A percentile compares a stretch with the other conserved stretches of the same genome.
These are phyloP conservation scores for Drosophila pruinosa DNA, from an alignment of 1,140 invertebrate genomes.

Conservation along the genomic window DNA sequence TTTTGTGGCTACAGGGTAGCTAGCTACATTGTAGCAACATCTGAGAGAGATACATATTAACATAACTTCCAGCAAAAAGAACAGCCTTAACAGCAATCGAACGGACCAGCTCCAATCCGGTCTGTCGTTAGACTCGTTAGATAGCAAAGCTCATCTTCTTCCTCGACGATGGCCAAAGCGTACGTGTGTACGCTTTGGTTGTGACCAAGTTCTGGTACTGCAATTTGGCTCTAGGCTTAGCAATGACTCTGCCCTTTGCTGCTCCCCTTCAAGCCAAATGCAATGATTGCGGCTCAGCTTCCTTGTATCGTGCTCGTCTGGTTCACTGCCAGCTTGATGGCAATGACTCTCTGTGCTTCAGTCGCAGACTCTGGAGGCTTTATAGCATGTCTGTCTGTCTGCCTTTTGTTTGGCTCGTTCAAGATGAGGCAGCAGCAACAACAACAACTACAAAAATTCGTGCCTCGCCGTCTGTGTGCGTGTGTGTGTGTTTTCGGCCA, in stretches of 20 bases:
- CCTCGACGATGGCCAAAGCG: neutral
- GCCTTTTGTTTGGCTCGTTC: constrained; percentile 21
- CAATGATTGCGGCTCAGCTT: constrained; percentile 62
- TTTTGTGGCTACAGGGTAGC: constrained; percentile 15
- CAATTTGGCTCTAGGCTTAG: constrained; percentile 57
- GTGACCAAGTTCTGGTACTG: constrained; percentile 71
- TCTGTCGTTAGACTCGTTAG: constrained; percentile 72
- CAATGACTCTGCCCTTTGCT: neutral
- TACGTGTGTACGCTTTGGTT: neutral
- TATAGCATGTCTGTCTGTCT: constrained; percentile 8
- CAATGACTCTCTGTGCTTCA: constrained; percentile 60
- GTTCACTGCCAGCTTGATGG: constrained; percentile 73
- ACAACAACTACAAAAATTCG: constrained; percentile 11
- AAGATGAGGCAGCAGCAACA: constrained; percentile 17
- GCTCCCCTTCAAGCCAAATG: neutral
- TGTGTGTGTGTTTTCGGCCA: neutral
- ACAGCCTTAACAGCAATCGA: constrained; percentile 43
- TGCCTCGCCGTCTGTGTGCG: neutral
- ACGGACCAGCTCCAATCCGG: constrained; percentile 46
- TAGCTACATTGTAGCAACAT: constrained; percentile 24
- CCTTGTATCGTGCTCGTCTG: constrained; percentile 76
- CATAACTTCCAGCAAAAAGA: constrained; percentile 63
- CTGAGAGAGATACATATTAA: constrained; percentile 63
- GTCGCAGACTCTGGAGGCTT: constrained; percentile 24
- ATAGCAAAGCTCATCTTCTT: constrained; percentile 57